A percentile compares a stretch with the other conserved stretches of the same genome.
phyloP scores from a whole-genome alignment of 2,113 vertebrate species.

The Piaya cayana region DNA sequence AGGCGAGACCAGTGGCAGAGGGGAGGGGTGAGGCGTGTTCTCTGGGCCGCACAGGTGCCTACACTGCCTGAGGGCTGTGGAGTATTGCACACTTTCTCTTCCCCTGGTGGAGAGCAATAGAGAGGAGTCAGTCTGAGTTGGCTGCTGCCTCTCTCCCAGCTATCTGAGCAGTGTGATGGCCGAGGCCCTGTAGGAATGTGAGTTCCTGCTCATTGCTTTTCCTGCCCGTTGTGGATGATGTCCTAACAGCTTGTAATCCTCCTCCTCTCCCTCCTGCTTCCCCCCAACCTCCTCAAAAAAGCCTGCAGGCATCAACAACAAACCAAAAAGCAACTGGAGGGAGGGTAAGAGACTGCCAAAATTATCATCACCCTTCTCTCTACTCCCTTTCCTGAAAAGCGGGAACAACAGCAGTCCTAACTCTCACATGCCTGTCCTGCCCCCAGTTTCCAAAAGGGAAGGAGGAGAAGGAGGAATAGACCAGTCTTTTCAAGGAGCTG shows the following conservation, averaged over 20 bases:
- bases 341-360: slow-evolving; percentile 70
- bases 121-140: slow-evolving; percentile 29
- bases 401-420: slow-evolving; percentile 21
- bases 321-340: slow-evolving; percentile 65
- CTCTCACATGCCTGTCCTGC: not conserved
- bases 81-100: slow-evolving; percentile 30
- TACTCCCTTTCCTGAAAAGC: slow-evolving; percentile 13
- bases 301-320: slow-evolving; percentile 57
- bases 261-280: slow-evolving; percentile 21
- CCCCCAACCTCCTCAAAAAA: not conserved
- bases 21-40: slow-evolving; percentile 29
- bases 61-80: not conserved
- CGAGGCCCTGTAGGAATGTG: not conserved
- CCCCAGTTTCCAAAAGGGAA: slow-evolving; percentile 29
- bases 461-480: slow-evolving; percentile 40
- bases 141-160: slow-evolving; percentile 31
- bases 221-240: slow-evolving; percentile 53
- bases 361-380: slow-evolving; percentile 37
- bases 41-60: slow-evolving; percentile 27
- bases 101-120: slow-evolving; percentile 13
- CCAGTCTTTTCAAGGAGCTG: slow-evolving; percentile 39
- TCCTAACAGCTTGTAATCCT: slow-evolving; percentile 42
- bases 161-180: not conserved
- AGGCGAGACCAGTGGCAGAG: slow-evolving; percentile 9
- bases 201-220: slow-evolving; percentile 54